Evolutionary conservation across 2,113 vertebrate species (phyloP), one percentile per base, ranked within the genome.

Genomic region (Fukomys damarensis): DNA sequence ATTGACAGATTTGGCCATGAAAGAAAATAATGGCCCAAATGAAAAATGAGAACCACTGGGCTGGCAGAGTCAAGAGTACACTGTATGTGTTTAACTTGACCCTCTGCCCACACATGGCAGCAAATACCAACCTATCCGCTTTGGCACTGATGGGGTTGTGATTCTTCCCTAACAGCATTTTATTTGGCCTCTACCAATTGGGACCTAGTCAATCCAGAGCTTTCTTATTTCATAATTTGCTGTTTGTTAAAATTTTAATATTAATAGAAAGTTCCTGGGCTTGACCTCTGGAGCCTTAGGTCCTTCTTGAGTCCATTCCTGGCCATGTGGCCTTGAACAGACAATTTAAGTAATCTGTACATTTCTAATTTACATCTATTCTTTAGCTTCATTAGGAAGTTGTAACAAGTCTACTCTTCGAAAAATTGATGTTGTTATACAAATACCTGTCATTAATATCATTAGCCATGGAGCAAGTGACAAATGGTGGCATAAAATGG

Each of bases 41-140:
- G 70, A 10, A 41, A 46, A 70, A 13, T 8, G 59, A 82, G n/a
- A 32, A 19, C 2, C 4, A 4, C 10, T 26, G 83, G 49, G 22
- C 24, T 80, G 56, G 2, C 30, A 20, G 3, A 10, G 22, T 41
- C 56, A 56, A n/a, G 58, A 89, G n/a, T 9, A 14, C 11, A 9
- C 14, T 35, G 17, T 11, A 2, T 4, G 1, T 1, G 0, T 35
- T 35, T 63, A 30, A 20, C 16, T 41, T 0, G 11, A 1, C 13
- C 24, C 2, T 54, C 9, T 72, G 14, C 30, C 41, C 20, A 13
- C 14, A 38, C 9, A 0, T 0, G 0, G 49, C 35, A 28, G 41
- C 22, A 4, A 12, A 5, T 32, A 5, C 59, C 54, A 30, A 19
- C 26, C 20, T 41, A 1, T 14, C 65, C 52, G 0, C 22, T n/a